These are phyloP conservation scores for Pampusana beccarii DNA, from an alignment of 2,113 vertebrate genomes.

Conservation along the genomic window DNA sequence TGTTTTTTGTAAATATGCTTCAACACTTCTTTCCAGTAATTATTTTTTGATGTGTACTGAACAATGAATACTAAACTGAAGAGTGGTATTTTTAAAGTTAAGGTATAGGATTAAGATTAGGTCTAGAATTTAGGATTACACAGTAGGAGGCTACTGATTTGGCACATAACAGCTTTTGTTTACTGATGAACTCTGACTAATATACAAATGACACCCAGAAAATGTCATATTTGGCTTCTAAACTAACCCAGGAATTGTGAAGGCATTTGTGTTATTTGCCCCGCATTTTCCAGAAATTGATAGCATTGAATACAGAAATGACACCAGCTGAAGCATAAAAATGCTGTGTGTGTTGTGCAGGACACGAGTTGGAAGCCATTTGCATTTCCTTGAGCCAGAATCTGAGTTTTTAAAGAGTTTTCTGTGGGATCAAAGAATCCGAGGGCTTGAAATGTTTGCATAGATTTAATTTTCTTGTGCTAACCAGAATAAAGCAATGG, in stretches of 20 bases:
- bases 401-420: not conserved
- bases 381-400: not conserved
- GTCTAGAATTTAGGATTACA: not conserved
- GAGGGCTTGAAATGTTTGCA: not conserved
- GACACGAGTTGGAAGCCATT: not conserved
- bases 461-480: not conserved
- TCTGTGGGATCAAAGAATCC: not conserved
- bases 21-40: not conserved
- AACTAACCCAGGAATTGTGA: not conserved
- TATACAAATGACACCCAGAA: not conserved
- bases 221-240: not conserved
- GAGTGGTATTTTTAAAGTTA: fast-evolving
- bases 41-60: not conserved
- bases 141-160: not conserved
- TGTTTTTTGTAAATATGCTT: not conserved
- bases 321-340: not conserved
- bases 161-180: not conserved
- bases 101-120: not conserved
- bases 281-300: not conserved
- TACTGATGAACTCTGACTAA: not conserved
- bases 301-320: not conserved
- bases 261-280: not conserved
- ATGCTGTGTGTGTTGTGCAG: fast-evolving
- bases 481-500: not conserved
- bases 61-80: not conserved